A percentile compares a stretch with the other conserved stretches of the same genome.
These are phyloP conservation scores for Andricus grossulariae DNA, from an alignment of 1,140 invertebrate species.

Conservation along the genomic window DNA sequence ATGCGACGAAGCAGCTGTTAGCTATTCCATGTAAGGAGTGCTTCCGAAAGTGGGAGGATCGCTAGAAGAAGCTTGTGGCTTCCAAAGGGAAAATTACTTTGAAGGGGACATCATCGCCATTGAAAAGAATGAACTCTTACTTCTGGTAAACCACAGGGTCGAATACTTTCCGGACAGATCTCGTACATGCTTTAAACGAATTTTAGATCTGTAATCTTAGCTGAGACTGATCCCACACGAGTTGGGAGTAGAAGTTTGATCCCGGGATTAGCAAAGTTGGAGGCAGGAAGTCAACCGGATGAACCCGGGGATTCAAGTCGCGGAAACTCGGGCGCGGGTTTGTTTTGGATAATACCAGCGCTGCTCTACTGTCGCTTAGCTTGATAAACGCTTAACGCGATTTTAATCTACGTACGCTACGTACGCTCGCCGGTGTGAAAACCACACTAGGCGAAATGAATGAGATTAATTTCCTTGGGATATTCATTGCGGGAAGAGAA, in stretches of 20 bases:
- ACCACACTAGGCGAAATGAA: slow-evolving; percentile 30
- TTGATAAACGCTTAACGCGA: slow-evolving; percentile 27
- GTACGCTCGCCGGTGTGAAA: slow-evolving; percentile 2
- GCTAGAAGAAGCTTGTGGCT: too few relatives aligned
- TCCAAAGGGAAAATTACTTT: too few relatives aligned
- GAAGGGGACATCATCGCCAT: too few relatives aligned
- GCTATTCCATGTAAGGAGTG: too few relatives aligned
- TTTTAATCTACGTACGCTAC: slow-evolving; percentile 23
- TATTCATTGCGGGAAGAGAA: slow-evolving; percentile 10
- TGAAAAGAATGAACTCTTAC: too few relatives aligned
- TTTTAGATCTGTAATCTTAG: background rate
- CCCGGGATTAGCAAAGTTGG: slow-evolving; percentile 61
- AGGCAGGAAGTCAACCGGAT: slow-evolving; percentile 52
- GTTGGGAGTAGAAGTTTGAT: slow-evolving; percentile 27
- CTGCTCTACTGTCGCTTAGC: slow-evolving; percentile 29
- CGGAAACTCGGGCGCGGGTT: slow-evolving; percentile 47
- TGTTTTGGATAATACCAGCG: slow-evolving; percentile 55
- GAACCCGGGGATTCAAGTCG: slow-evolving; percentile 42
- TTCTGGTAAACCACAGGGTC: too few relatives aligned
- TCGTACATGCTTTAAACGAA: background rate
- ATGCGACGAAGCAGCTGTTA: too few relatives aligned
- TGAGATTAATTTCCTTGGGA: slow-evolving; percentile 23
- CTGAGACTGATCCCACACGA: background rate
- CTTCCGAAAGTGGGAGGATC: too few relatives aligned
- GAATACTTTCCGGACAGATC: too few relatives aligned